These are phyloP conservation scores for Arvicanthis niloticus DNA, from an alignment of 2,113 vertebrate species.

Conservation along the genomic window DNA sequence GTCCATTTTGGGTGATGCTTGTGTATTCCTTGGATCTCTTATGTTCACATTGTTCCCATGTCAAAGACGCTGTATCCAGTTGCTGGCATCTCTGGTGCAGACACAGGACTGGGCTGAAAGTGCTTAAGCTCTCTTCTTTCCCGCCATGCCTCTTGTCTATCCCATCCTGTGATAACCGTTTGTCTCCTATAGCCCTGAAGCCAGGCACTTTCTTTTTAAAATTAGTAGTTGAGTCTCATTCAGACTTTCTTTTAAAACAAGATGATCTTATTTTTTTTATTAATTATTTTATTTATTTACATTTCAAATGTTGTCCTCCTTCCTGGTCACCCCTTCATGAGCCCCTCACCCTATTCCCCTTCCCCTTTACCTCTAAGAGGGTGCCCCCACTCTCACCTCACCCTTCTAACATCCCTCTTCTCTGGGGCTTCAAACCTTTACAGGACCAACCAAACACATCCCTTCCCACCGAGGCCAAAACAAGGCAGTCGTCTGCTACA, in stretches of 20 bases:
- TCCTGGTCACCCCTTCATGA: too few relatives aligned
- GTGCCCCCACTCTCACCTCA: too few relatives aligned
- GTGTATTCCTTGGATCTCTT: neutral
- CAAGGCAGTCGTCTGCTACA: too few relatives aligned
- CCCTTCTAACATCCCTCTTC: too few relatives aligned
- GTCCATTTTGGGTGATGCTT: neutral
- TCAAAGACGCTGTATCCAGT: neutral
- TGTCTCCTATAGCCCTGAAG: neutral
- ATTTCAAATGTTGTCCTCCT: too few relatives aligned
- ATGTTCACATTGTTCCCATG: neutral
- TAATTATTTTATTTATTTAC: too few relatives aligned
- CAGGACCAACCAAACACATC: too few relatives aligned
- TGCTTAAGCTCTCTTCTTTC: rapidly evolving
- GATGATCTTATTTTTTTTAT: neutral
- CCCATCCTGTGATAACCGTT: neutral
- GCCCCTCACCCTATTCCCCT: too few relatives aligned
- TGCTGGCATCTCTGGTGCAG: rapidly evolving
- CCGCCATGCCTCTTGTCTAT: neutral
- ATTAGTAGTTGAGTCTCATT: constrained; percentile 13
- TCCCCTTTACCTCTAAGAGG: too few relatives aligned
- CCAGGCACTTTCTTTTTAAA: neutral
- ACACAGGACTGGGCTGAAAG: neutral
- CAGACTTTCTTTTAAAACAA: constrained; percentile 21
- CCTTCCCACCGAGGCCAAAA: too few relatives aligned
- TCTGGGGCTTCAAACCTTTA: too few relatives aligned